Evolutionary conservation across 2,113 vertebrate genomes (phyloP).

Genomic region (Telmatochromis sp.): DNA sequence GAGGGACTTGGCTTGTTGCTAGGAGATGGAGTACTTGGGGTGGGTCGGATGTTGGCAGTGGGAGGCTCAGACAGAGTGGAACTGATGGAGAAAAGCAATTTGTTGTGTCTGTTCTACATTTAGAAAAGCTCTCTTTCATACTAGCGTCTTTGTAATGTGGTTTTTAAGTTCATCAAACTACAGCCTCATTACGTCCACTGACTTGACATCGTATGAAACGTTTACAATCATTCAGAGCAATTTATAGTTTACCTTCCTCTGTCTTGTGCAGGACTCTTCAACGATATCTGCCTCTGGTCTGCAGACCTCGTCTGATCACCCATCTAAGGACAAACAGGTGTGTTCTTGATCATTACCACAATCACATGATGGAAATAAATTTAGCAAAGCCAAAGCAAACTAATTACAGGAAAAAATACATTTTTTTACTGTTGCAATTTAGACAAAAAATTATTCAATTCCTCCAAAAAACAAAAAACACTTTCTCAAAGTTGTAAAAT

Average conservation of each 20-base stretch:
- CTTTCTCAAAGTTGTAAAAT: background rate
- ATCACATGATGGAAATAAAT: background rate
- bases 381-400: background rate
- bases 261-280: slow-evolving; percentile 87
- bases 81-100: slow-evolving; percentile 51
- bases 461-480: background rate
- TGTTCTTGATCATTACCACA: background rate
- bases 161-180: background rate
- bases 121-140: background rate
- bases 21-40: slow-evolving; percentile 86
- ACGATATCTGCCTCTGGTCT: slow-evolving; percentile 79
- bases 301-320: slow-evolving; percentile 75
- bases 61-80: slow-evolving; percentile 89
- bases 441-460: background rate
- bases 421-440: background rate
- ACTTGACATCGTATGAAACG: background rate
- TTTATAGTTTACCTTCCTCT: slow-evolving; percentile 81
- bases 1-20: slow-evolving; percentile 71
- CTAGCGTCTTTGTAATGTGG: background rate
- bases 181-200: background rate
- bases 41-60: slow-evolving; percentile 96
- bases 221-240: background rate
- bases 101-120: background rate
- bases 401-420: background rate
- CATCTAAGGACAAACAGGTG: slow-evolving; percentile 34